Evolutionary conservation across 2,888 invertebrate species (phyloP).

Genomic region (Myopa testacea): DNA sequence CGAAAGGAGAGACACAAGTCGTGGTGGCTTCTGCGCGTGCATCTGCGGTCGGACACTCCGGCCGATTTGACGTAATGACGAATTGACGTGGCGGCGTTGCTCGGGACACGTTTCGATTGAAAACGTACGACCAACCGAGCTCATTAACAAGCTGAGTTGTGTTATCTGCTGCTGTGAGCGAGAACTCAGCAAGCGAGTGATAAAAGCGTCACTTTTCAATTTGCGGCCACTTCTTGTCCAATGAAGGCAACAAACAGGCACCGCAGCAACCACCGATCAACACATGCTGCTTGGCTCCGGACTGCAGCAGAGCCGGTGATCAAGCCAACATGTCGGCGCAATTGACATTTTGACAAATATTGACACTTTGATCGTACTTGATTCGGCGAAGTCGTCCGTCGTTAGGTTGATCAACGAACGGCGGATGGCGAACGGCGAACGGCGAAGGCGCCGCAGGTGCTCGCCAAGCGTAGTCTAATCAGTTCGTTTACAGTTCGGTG

Average conservation of each 20-base stretch:
- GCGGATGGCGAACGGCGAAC: background rate
- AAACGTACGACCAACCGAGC: background rate
- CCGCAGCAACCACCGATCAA: no score
- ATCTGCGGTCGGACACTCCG: background rate
- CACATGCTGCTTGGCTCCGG: background rate
- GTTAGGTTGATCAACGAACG: no score
- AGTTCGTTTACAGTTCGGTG: slow-evolving; percentile 25
- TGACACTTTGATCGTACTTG: slow-evolving; percentile 55
- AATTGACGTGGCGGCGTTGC: slow-evolving; percentile 1
- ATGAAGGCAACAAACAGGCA: background rate
- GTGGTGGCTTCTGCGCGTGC: no score
- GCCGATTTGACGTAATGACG: slow-evolving; percentile 25
- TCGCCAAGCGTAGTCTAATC: slow-evolving; percentile 31
- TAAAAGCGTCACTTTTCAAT: slow-evolving; percentile 20
- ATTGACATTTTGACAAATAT: slow-evolving; percentile 67
- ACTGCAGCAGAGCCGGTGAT: slow-evolving; percentile 50
- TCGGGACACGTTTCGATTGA: no score
- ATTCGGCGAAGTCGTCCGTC: background rate
- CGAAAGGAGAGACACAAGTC: no score
- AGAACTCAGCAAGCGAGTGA: slow-evolving; percentile 24
- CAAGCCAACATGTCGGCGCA: slow-evolving; percentile 64
- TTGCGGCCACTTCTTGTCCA: background rate
- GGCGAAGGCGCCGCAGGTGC: slow-evolving; percentile 23
- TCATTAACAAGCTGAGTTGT: slow-evolving; percentile 21
- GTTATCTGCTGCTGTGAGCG: slow-evolving; percentile 26